Percentiles rank a stretch among this genome's conserved stretches.
Evolutionary conservation across 1,140 invertebrate genomes (phyloP).

Genomic region (Philopotamus ludificatus): DNA sequence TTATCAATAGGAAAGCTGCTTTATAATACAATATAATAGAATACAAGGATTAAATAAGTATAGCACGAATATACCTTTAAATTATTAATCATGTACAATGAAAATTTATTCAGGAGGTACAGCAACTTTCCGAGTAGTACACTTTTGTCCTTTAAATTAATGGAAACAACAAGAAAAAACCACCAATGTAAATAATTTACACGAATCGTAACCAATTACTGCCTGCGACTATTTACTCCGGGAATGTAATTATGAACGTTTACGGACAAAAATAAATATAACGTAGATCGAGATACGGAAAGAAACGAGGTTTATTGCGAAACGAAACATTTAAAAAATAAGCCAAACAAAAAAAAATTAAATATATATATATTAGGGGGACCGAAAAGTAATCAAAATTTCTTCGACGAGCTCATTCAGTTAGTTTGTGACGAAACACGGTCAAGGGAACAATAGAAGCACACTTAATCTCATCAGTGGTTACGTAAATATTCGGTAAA

Average conservation of each 20-base stretch:
- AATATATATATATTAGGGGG: neutral
- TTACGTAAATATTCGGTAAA: no score
- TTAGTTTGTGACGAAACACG: no score
- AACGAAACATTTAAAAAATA: neutral
- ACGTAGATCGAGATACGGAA: no score
- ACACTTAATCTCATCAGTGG: no score
- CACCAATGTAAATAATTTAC: conserved; percentile 28
- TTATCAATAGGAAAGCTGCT: conserved; percentile 35
- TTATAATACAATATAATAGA: conserved; percentile 29
- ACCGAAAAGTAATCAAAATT: no score
- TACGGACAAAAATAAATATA: neutral
- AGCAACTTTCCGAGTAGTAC: conserved; percentile 34
- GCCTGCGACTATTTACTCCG: conserved; percentile 7
- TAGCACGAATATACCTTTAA: conserved; percentile 31
- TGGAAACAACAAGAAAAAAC: conserved; percentile 27
- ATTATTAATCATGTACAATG: conserved; percentile 27
- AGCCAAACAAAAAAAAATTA: conserved; percentile 10
- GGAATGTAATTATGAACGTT: conserved; percentile 23
- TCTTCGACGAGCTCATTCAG: no score
- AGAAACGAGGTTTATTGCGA: no score
- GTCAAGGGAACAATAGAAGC: no score
- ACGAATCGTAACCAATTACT: conserved; percentile 18
- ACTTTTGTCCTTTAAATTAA: conserved; percentile 1
- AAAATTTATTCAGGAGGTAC: conserved; percentile 19
- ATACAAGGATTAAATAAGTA: conserved; percentile 36